Evolutionary conservation across 2,113 vertebrate species (phyloP), one percentile per base, ranked within the genome.

Genomic region (Clarias batrachus): DNA sequence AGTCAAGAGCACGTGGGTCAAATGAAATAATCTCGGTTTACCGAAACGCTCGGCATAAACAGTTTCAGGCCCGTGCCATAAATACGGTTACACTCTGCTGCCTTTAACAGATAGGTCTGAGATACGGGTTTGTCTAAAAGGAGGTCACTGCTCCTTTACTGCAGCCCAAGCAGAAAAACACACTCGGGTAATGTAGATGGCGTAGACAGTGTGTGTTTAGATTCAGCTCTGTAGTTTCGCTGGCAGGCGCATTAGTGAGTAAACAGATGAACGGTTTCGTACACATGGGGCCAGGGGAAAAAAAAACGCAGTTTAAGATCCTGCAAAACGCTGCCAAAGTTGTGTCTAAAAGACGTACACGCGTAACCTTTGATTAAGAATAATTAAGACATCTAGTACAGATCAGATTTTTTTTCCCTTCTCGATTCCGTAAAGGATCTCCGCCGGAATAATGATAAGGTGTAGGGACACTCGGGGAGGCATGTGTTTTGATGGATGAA

Each of bases 41-140:
- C 90, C 92, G 91, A 92, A 87, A 83, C 77, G 87, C 19, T 88
- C 84, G 88, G 65, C 84, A 83, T 95, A 95, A 94, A 94, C 92
- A 93, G 63, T 86, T 83, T 52, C 33, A 52, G 63, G 83, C 87
- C 85, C 52, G 77, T 92, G 91, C 93, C 92, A 92, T 94, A 94
- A 94, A 94, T 93, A 93, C 37, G 48, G 89, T 62, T 81, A 81
- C 78, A 62, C 78, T 59, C 77, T 57, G 70, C 70, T 68, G 84
- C 60, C 65, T 70, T 33, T 23, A 80, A 80, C 78, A 59, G 77
- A 80, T 80, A 80, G 33, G 27, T 60, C 19, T 23, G 30, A 80
- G 56, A 33, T 60, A 80, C 5, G 17, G 23, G 19, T 62, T 80
- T 37, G 78, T 41, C 78, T 62, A 41, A 62, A 81, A 81, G 86